Conservation (phyloP, 92 coral and sea anemone species). For the Scolanthus callimorphus region DNA sequence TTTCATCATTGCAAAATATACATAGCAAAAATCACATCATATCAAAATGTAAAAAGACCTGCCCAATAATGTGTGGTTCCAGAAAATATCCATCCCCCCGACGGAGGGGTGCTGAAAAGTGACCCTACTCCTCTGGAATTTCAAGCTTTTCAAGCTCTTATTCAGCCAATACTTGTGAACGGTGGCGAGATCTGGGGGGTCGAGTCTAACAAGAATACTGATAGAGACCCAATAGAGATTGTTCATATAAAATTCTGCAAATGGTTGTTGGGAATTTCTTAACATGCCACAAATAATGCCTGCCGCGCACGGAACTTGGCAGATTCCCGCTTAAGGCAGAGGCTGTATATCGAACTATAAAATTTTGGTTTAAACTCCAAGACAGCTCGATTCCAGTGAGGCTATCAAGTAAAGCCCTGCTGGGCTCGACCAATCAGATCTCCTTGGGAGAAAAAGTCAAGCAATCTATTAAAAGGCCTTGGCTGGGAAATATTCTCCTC, state of each 20-base stretch:
- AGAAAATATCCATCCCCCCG: no score
- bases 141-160: background rate
- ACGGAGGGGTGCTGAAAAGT: no score
- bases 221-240: background rate
- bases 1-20: no score
- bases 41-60: no score
- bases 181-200: background rate
- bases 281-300: background rate
- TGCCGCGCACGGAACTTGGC: background rate
- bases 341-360: background rate
- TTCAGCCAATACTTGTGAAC: background rate
- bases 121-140: background rate
- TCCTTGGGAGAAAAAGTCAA: background rate
- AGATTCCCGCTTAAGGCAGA: background rate
- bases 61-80: no score
- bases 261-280: background rate
- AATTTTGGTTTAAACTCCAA: background rate
- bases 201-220: background rate
- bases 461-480: background rate
- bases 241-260: background rate
- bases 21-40: no score
- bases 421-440: background rate
- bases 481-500: background rate
- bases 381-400: background rate
- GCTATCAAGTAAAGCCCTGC: background rate